These are phyloP conservation scores for Leptestheria dahalacensis DNA, from an alignment of 1,140 invertebrate genomes.

Conservation along the genomic window DNA sequence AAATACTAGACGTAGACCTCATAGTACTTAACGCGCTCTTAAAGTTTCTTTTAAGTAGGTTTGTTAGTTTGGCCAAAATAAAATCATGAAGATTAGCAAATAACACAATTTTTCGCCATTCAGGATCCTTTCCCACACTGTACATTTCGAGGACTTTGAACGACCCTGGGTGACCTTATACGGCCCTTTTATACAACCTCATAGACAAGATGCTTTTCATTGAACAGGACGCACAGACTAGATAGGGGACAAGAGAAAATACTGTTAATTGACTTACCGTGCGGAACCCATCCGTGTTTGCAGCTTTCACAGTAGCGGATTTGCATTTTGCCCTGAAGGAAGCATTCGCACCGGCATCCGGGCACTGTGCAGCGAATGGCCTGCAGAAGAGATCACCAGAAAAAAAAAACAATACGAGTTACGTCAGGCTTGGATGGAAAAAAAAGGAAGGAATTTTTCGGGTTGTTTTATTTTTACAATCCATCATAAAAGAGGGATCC, in stretches of 20 bases:
- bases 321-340: constrained; percentile 51
- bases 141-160: no score
- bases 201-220: background rate
- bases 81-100: no score
- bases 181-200: background rate
- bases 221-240: background rate
- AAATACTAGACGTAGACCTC: no score
- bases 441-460: no score
- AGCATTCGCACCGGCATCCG: constrained; percentile 54
- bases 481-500: no score
- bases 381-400: constrained; percentile 33
- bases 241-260: background rate
- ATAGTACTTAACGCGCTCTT: no score
- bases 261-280: constrained; percentile 40
- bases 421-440: no score
- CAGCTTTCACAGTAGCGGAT: constrained; percentile 54
- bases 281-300: constrained; percentile 60
- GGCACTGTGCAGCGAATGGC: constrained; percentile 54
- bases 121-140: background rate
- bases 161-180: background rate
- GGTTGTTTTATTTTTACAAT: no score
- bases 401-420: no score
- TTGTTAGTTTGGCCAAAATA: no score
- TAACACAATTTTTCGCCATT: background rate
- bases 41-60: no score